Conservation (phyloP, 2,113 vertebrate genomes). For the Merops nubicus region DNA sequence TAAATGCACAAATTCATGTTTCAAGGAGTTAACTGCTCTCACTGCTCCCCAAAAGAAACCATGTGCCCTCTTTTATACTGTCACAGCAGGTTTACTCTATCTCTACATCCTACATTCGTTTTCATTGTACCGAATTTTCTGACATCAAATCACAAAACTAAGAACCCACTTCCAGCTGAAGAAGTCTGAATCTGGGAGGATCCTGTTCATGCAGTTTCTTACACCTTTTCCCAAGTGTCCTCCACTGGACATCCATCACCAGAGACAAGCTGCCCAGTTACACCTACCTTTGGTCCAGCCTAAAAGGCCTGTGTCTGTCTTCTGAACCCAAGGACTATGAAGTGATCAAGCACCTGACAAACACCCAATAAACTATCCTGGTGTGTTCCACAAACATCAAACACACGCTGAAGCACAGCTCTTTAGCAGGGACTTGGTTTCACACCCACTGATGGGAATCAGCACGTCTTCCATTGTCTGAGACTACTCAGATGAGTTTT, state of each 20-base stretch:
- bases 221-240: neutral
- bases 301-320: neutral
- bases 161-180: neutral
- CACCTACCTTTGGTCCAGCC: neutral
- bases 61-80: neutral
- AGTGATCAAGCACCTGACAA: neutral
- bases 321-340: neutral
- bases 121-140: neutral
- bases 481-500: neutral
- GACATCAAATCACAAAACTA: rapidly evolving
- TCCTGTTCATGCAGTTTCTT: neutral
- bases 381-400: neutral
- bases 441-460: neutral
- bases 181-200: neutral
- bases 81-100: rapidly evolving
- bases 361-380: neutral
- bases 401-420: neutral
- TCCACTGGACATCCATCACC: neutral
- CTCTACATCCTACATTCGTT: neutral
- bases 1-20: neutral
- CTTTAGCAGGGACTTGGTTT: neutral
- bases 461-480: neutral
- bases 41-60: neutral
- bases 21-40: neutral
- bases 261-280: neutral